These are phyloP conservation scores for Tachysurus vachellii DNA, from an alignment of 2,113 vertebrate genomes.

Conservation along the genomic window DNA sequence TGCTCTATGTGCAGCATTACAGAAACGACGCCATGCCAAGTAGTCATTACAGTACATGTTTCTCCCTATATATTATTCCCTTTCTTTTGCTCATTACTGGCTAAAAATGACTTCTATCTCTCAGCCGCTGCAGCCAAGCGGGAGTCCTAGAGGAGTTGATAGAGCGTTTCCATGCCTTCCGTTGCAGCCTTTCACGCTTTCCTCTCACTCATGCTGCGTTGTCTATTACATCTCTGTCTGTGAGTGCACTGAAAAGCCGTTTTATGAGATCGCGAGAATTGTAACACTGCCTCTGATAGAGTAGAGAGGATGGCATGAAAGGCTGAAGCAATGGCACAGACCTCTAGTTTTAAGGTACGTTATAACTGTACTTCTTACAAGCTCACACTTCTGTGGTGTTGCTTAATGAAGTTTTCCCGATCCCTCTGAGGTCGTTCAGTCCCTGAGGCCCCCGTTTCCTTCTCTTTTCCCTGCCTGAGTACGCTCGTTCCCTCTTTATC, in stretches of 20 bases:
- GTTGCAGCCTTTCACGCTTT: conserved; percentile 25
- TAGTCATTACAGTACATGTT: not conserved
- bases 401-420: conserved; percentile 51
- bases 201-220: conserved; percentile 30
- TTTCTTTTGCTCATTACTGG: not conserved
- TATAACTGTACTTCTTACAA: conserved; percentile 30
- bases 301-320: conserved; percentile 10
- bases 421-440: conserved; percentile 58
- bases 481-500: conserved; percentile 8
- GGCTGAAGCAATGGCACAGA: conserved; percentile 27
- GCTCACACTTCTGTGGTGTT: conserved; percentile 57
- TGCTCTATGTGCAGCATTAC: conserved; percentile 40
- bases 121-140: not conserved
- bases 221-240: conserved; percentile 25
- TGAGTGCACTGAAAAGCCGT: not conserved
- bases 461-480: conserved; percentile 25
- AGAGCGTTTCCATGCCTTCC: conserved; percentile 12
- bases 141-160: conserved; percentile 17
- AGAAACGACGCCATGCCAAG: conserved; percentile 7
- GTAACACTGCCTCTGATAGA: not conserved
- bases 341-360: not conserved
- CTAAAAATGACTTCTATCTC: conserved; percentile 18
- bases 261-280: not conserved
- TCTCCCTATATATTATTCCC: not conserved
- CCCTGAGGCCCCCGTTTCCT: conserved; percentile 39